phyloP scores from a whole-genome alignment of 2,797 vertebrate species.

The Myoxocephalus aenaeus region DNA sequence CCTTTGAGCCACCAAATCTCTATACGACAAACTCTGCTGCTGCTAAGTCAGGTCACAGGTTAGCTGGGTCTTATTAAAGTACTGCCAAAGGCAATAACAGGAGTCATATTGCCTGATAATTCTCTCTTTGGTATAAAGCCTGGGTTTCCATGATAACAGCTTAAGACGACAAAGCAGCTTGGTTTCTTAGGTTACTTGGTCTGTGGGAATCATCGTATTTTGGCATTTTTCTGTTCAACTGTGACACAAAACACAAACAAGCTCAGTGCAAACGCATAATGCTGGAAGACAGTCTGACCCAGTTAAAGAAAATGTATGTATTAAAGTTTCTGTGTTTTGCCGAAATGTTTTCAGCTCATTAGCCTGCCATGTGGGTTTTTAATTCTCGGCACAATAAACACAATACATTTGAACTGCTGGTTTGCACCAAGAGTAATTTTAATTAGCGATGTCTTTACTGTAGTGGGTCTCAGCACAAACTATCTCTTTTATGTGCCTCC shows the following conservation, averaged over 20 bases:
- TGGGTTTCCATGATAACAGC: conserved; percentile 66
- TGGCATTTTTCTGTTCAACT: conserved; percentile 18
- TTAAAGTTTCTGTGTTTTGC: conserved; percentile 42
- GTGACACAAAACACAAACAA: conserved; percentile 14
- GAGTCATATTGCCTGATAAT: conserved; percentile 64
- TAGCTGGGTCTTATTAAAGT: conserved; percentile 73
- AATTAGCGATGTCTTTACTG: conserved; percentile 56
- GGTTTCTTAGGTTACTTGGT: conserved; percentile 42
- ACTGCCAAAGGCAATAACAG: conserved; percentile 68
- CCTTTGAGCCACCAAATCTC: conserved; percentile 63
- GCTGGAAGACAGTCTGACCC: conserved; percentile 53
- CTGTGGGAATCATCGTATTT: conserved; percentile 36
- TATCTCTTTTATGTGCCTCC: conserved; percentile 60
- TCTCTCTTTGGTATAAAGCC: conserved; percentile 54
- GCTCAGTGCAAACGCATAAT: neutral
- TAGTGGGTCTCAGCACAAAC: conserved; percentile 34
- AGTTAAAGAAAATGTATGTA: conserved; percentile 56
- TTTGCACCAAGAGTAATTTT: conserved; percentile 66
- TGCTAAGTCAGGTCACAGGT: conserved; percentile 67
- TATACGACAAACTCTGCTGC: conserved; percentile 38
- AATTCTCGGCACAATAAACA: conserved; percentile 59
- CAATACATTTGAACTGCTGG: conserved; percentile 67
- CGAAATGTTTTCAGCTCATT: conserved; percentile 68
- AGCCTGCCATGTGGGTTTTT: conserved; percentile 46
- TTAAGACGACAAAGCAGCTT: conserved; percentile 62